Evolutionary conservation across 2,113 vertebrate genomes (phyloP), one percentile per base, ranked within the genome.

Genomic region (Psammodynastes pulverulentus): DNA sequence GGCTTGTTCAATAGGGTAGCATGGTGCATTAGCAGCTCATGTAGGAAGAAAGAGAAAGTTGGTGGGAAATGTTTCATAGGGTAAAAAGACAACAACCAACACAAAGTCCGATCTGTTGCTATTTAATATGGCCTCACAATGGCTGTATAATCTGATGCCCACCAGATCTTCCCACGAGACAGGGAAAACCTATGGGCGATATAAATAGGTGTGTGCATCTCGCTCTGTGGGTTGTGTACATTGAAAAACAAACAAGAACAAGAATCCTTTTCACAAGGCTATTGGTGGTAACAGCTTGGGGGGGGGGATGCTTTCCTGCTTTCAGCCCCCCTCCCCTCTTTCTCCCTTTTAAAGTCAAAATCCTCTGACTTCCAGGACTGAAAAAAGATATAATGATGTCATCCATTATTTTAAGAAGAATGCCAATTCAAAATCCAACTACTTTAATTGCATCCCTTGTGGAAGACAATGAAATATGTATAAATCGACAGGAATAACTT

Each of bases 381-480:
- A 53, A n/a, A 89, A 53, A 58, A 89, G 88, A 89, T 15, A 9
- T 19, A 58, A 21, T 84, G 62, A 43, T 7, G 79, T 52, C 93
- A 90, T 89, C 93, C 92, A 94, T 93, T 91, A 92, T 45, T 93
- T 93, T 92, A 88, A 58, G 56, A 56, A 79, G 53, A 89, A 89
- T 58, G 85, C 93, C 46, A n/a, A 67, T 79, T 94, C 56, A 67
- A 95, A 94, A 56, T 4, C 1, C 94, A 88, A 95, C 89, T 49
- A 91, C 43, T 94, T 92, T 94, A 94, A 96, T 96, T 95, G 94
- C 90, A 89, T 51, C 43, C 21, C 86, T 91, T 90, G 93, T 0
- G 86, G 95, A 92, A 56, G 84, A 91, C 34, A 94, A 92, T 89
- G 51, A 92, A 54, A 34, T 93, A 45, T 6, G 92, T 92, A 53